phyloP scores from a whole-genome alignment of 2,113 vertebrate genomes.

The Mesembrinibis cayennensis region DNA sequence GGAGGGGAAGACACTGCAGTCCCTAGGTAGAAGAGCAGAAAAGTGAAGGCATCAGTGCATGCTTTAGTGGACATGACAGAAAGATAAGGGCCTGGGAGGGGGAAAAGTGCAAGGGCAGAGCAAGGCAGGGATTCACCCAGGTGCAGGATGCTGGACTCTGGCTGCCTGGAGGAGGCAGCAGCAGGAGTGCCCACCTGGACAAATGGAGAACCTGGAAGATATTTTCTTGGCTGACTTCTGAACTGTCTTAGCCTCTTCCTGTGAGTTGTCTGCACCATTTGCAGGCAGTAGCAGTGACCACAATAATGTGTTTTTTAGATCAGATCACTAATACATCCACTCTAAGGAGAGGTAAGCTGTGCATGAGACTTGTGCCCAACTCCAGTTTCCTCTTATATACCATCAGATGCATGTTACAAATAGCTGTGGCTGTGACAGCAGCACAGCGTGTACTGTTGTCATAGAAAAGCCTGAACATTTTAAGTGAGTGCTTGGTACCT shows the following conservation, averaged over 20 bases:
- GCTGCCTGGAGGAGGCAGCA: not conserved
- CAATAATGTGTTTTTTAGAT: not conserved
- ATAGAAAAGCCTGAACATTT: not conserved
- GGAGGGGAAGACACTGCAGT: not conserved
- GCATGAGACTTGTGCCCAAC: not conserved
- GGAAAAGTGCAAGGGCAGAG: not conserved
- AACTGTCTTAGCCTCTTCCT: not conserved
- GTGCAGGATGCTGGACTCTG: not conserved
- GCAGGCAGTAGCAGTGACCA: not conserved
- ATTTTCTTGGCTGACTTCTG: not conserved
- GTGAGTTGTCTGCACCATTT: not conserved
- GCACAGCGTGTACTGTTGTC: not conserved
- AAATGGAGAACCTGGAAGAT: not conserved
- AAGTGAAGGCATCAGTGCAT: not conserved
- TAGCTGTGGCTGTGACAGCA: not conserved
- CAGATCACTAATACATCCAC: not conserved
- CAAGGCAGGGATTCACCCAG: not conserved
- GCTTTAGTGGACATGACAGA: not conserved
- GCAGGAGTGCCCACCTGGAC: not conserved
- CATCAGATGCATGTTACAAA: not conserved
- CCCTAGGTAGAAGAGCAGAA: not conserved
- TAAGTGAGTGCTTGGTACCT: not conserved
- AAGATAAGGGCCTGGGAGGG: not conserved
- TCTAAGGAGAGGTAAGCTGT: not conserved
- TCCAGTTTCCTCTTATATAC: not conserved